A percentile compares a stretch with the other conserved stretches of the same genome.
Evolutionary conservation across 2,888 invertebrate species (phyloP).

Genomic region (Cerastis leucographa): DNA sequence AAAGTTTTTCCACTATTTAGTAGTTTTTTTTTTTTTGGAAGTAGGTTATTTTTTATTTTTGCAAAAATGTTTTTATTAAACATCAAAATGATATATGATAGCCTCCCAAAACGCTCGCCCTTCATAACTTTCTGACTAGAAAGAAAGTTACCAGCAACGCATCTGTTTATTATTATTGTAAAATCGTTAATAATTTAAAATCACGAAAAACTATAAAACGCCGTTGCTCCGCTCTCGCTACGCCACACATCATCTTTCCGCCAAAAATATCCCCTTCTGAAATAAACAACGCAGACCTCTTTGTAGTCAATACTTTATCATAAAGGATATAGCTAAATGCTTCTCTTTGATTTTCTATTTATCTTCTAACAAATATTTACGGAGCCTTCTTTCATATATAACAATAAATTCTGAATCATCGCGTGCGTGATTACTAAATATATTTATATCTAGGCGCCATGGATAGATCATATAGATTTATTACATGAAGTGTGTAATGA

Average conservation of each 20-base stretch:
- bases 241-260: not conserved
- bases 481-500: not conserved
- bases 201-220: not conserved
- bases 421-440: not conserved
- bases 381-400: not conserved
- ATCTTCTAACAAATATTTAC: conserved; percentile 18
- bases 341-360: conserved; percentile 14
- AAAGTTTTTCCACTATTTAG: too few relatives aligned
- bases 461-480: conserved; percentile 14
- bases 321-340: not conserved
- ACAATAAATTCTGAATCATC: not conserved
- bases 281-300: conserved; percentile 2
- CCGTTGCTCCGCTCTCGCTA: not conserved
- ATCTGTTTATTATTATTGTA: not conserved
- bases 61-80: not conserved
- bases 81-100: not conserved
- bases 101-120: not conserved
- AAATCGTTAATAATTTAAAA: not conserved
- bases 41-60: too few relatives aligned
- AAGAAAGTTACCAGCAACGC: not conserved
- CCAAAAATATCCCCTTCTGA: not conserved
- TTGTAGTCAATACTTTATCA: conserved; percentile 1
- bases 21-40: too few relatives aligned
- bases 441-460: not conserved
- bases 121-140: not conserved